phyloP scores from a whole-genome alignment of 1,140 invertebrate genomes.

The Oedothorax gibbosus region DNA sequence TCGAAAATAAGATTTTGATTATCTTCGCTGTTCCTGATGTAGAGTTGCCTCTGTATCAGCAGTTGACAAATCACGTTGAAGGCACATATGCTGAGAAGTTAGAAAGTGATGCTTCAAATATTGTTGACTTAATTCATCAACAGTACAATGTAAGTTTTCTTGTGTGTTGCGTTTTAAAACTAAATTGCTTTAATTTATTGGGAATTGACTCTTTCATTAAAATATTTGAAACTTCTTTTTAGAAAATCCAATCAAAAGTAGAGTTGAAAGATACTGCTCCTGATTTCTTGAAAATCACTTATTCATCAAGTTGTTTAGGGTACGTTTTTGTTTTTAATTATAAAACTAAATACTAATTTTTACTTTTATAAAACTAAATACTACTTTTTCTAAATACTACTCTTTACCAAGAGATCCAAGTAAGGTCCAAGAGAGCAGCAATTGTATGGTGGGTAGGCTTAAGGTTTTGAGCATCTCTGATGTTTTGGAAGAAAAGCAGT shows the following conservation, averaged over 20 bases:
- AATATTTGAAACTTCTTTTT: background rate
- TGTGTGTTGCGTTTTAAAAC: no score
- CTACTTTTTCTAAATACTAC: no score
- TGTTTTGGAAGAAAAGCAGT: no score
- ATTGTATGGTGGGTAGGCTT: no score
- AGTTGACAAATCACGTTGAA: constrained; percentile 82
- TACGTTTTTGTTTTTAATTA: no score
- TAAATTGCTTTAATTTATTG: no score
- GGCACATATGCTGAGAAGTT: constrained; percentile 83
- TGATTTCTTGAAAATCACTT: constrained; percentile 56
- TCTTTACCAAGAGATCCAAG: no score
- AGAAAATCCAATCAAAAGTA: constrained; percentile 58
- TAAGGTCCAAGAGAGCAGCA: no score
- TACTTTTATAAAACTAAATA: no score
- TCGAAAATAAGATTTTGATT: constrained; percentile 93
- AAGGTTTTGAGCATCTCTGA: no score
- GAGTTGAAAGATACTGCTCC: constrained; percentile 56
- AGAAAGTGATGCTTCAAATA: constrained; percentile 89
- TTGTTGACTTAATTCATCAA: constrained; percentile 88
- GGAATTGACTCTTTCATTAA: background rate
- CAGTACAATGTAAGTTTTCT: constrained; percentile 81
- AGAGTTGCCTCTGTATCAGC: constrained; percentile 85
- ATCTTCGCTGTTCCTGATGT: constrained; percentile 95
- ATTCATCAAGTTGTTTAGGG: constrained; percentile 61
- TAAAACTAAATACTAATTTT: no score